Evolutionary conservation across 1,140 invertebrate genomes (phyloP), one percentile per base, ranked within the genome.

Genomic region (Eupristina koningsbergeri): DNA sequence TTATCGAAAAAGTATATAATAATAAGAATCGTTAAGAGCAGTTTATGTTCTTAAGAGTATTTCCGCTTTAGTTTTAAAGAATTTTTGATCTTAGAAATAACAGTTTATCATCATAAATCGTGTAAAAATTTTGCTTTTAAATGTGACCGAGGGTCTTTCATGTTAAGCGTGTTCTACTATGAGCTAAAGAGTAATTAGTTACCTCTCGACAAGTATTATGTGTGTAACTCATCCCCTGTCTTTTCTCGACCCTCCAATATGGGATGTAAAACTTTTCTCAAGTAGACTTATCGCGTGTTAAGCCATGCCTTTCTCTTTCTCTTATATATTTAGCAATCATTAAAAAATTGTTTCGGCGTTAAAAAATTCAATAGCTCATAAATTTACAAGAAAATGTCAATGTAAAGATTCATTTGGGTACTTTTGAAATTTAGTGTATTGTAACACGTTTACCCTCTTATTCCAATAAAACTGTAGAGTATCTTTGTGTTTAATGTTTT

Each of bases 161-260:
- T 71, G 36, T 41, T n/a, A 71, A 71, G 5, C 22, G 9, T 41
- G 31, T 75, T 75, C 15, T 53, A 29, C 45, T 53, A 75, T 8
- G 29, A 53, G 22, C 19, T 78, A 53, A 36, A 78, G 58, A 78
- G 76, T 78, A 78, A 78, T 78, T 78, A 78, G 76, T 39, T 61
- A 22, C 26, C 58, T 63, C 53, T 78, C 36, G 34, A 78, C 22
- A 63, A 61, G 50, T 63, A 39, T 53, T 63, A 63, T 26, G 19
- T 36, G 36, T 61, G 29, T 78, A 63, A 63, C 50, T 63, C 76
- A 63, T 63, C 50, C 58, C 53, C 29, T 41, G 76, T 5, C n/a
- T 36, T n/a, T n/a, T 41, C 13, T 41, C 36, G 36, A 71, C 58
- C 39, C 58, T 78, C 50, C 19, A 19, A 17, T 34, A 31, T 63